A percentile compares a stretch with the other conserved stretches of the same genome.
Evolutionary conservation across 1,140 invertebrate genomes (phyloP).

Genomic region (Anagrus nilaparvatae): DNA sequence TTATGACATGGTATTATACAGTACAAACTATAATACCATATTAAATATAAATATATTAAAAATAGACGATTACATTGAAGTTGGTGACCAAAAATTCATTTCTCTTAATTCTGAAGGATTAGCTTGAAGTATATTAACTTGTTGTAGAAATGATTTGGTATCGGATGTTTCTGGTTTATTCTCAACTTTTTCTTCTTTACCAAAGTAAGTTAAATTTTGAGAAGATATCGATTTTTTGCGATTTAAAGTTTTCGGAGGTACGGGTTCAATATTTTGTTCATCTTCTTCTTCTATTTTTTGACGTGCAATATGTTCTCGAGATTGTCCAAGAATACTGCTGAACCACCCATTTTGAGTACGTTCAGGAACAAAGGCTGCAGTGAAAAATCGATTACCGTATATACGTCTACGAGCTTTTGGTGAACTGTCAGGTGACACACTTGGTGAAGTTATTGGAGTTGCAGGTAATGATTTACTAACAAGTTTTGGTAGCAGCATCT

Average conservation of each 20-base stretch:
- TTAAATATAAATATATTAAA: no score
- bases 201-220: constrained; percentile 41
- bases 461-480: constrained; percentile 60
- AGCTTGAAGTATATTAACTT: constrained; percentile 38
- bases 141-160: no score
- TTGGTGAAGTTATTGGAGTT: constrained; percentile 52
- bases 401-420: constrained; percentile 34
- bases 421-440: constrained; percentile 46
- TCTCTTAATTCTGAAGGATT: constrained; percentile 64
- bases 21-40: no score
- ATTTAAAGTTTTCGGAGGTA: constrained; percentile 21
- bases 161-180: constrained; percentile 14
- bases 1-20: no score
- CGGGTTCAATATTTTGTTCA: constrained; percentile 20
- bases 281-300: constrained; percentile 35
- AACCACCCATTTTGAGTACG: constrained; percentile 40
- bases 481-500: constrained; percentile 19
- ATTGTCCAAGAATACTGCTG: constrained; percentile 40
- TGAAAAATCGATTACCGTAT: constrained; percentile 42
- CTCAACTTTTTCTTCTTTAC: constrained; percentile 30
- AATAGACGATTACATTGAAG: constrained; percentile 65
- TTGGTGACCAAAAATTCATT: constrained; percentile 77
- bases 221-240: constrained; percentile 40
- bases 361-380: constrained; percentile 34
- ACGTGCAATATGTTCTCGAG: constrained; percentile 26